phyloP scores from a whole-genome alignment of 2,113 vertebrate genomes.

The Tachuris rubrigastra region DNA sequence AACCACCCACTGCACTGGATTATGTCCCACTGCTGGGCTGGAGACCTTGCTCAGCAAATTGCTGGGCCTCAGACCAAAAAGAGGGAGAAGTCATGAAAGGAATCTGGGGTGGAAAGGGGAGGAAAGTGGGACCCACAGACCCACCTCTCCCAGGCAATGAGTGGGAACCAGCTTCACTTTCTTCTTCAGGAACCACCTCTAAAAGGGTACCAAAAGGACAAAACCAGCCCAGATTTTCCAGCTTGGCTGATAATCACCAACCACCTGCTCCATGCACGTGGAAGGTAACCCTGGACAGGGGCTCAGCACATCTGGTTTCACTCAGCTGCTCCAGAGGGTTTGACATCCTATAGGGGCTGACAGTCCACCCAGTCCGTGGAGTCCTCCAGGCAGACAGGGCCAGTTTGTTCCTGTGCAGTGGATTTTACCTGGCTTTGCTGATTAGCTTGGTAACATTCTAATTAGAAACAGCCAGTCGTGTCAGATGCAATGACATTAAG shows the following conservation, averaged over 20 bases:
- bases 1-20: not conserved
- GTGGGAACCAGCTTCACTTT: not conserved
- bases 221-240: not conserved
- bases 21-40: not conserved
- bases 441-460: not conserved
- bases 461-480: not conserved
- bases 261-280: not conserved
- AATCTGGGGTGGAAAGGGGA: not conserved
- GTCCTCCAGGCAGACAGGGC: not conserved
- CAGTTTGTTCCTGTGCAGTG: not conserved
- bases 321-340: not conserved
- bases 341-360: slow-evolving; percentile 34
- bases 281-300: not conserved
- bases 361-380: not conserved
- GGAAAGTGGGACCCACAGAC: not conserved
- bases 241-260: not conserved
- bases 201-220: not conserved
- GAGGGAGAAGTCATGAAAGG: not conserved
- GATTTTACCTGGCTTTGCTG: slow-evolving; percentile 19
- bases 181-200: not conserved
- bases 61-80: not conserved
- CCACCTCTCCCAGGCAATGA: not conserved
- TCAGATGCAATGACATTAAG: not conserved
- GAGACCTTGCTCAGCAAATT: slow-evolving; percentile 36
- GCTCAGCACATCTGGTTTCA: slow-evolving; percentile 37